Base-by-base conservation (phyloP, 2,888 invertebrate genomes). In the Volucella inflata region DNA sequence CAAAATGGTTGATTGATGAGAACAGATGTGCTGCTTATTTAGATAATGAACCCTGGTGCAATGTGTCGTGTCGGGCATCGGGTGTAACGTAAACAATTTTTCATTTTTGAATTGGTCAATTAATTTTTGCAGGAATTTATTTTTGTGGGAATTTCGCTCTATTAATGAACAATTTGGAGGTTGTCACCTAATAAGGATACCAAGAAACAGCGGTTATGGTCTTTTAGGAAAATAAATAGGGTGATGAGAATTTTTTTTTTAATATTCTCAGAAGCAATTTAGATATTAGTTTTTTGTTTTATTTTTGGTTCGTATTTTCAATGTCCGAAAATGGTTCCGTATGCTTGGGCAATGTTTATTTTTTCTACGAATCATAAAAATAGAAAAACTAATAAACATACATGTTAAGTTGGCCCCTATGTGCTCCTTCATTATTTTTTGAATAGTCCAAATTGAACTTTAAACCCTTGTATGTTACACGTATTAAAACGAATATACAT, bases 61-160 rank as follows among this genome's bases (percentile, higher is more conserved):
- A 9, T 51, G 42, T 57, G 44, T 53, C 48, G 30, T 51, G 44
- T 36, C 36, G 11, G 46, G 42, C 51, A 40, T 53, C 48, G 65
- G 30, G 75, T 64, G 68, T 8, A 76, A 67, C 74, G 64, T 65
- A 53, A 84, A 65, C 42, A 57, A 76, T 80, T 79, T 79, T 65
- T 84, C 84, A 80, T 62, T 60, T 76, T 71, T 71, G 75, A 84
- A 80, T 80, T 84, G 84, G 75, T 75, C 80, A 75, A 84, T 84
- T 84, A 79, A 53, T 64, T 75, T 67, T 75, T n/a, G 38, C 4
- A 30, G 16, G 42, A 53, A 70, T 21, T 79, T 65, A 42, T 65
- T 51, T 67, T 57, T n/a, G 60, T 36, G 44, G 62, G 51, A 78
- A 67, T 59, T 60, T 62, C 21, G 17, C 40, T 48, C 55, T 57